Evolutionary conservation across 2,113 vertebrate genomes (phyloP).

Genomic region (Psittacara wagleri): DNA sequence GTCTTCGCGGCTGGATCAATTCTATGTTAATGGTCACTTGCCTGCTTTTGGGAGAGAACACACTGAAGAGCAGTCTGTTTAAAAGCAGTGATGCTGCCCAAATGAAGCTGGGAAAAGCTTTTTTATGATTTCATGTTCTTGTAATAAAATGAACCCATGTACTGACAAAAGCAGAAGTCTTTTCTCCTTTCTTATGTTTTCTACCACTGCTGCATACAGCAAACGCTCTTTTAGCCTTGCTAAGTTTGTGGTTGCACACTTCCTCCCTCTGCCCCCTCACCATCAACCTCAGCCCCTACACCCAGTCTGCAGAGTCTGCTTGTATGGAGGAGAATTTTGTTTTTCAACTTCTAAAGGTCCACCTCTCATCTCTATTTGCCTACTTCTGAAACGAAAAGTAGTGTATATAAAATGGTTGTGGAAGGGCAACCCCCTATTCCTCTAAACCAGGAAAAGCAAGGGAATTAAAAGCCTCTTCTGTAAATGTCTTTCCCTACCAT

Average conservation of each 20-base stretch:
- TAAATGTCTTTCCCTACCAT: background rate
- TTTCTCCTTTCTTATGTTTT: background rate
- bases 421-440: background rate
- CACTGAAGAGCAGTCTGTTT: background rate
- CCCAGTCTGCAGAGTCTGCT: background rate
- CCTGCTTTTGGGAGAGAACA: background rate
- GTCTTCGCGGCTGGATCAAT: background rate
- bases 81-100: background rate
- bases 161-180: slow-evolving; percentile 9
- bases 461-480: background rate
- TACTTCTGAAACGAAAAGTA: background rate
- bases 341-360: background rate
- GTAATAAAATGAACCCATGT: background rate
- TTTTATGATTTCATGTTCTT: background rate
- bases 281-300: background rate
- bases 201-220: background rate
- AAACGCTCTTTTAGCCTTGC: background rate
- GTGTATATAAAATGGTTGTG: background rate
- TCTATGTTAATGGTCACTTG: background rate
- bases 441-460: background rate
- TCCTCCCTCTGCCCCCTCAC: background rate
- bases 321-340: background rate
- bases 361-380: background rate
- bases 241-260: slow-evolving; percentile 9
- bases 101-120: background rate